Evolutionary conservation across 2,888 invertebrate genomes (phyloP), one percentile per base, ranked within the genome.

Genomic region (Schrankia costaestrigalis): DNA sequence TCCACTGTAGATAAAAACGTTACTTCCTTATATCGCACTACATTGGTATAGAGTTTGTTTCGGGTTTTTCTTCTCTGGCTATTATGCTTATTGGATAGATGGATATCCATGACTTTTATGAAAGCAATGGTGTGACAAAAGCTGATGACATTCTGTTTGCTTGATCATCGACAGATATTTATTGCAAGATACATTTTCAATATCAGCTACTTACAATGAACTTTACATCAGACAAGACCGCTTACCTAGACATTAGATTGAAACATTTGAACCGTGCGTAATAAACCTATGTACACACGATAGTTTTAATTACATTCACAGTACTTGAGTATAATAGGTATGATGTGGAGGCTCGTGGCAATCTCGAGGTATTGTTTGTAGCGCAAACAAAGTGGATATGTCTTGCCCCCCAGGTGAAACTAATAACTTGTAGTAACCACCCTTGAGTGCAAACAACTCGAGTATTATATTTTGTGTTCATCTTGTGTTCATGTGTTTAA

Each of bases 331-430:
- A 51, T 30, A 14, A 9, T 18, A 41, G 23, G 32, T 15, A 27
- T 36, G 30, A 36, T 30, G 18, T 31, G 48, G 53, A 64, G 58
- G 60, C 61, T 73, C 65, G 70, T 70, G 69, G 72, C 70, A 77
- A 75, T 78, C 71, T 71, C 59, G 57, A 72, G 65, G 60, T 63
- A 76, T 79, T 80, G 80, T 81, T 79, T 77, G 77, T 64, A 52
- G 63, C 50, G 71, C 73, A 78, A 78, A 79, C 78, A 78, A 46
- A 40, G 37, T 45, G 47, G 35, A 29, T 53, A 30, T 39, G 40
- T 55, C 67, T 62, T 61, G 62, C 70, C 77, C 78, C 78, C 63
- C 81, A 83, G 82, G 82, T 83, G 75, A 63, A 78, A 77, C 76
- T 80, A 79, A 80, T 81, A 79, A 75, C 75, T 68, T 63, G 38